phyloP scores from a whole-genome alignment of 2,113 vertebrate genomes.

The Leucopsar rothschildi region DNA sequence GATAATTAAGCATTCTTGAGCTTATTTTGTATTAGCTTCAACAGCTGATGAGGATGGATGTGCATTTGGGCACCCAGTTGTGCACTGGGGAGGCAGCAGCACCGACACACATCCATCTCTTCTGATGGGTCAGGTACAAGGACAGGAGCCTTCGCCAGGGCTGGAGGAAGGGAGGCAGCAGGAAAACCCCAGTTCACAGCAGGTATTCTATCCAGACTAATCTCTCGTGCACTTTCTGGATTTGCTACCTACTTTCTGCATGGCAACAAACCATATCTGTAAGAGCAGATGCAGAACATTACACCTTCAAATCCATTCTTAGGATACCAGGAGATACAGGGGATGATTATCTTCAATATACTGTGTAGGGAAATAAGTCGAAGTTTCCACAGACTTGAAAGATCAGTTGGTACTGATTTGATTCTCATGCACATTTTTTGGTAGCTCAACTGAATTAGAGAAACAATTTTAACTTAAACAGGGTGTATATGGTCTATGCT shows the following conservation, averaged over 20 bases:
- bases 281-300: neutral
- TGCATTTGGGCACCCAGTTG: neutral
- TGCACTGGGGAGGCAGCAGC: neutral
- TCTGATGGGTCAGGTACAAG: neutral
- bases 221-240: neutral
- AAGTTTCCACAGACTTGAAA: neutral
- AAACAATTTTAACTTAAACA: neutral
- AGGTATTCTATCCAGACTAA: neutral
- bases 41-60: neutral
- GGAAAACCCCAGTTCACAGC: neutral
- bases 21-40: neutral
- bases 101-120: neutral
- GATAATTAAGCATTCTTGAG: conserved; percentile 12
- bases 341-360: neutral
- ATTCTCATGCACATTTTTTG: neutral
- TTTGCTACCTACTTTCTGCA: neutral
- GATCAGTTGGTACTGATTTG: neutral
- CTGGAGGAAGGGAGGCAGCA: neutral
- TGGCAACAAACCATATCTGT: neutral
- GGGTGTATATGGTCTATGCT: neutral
- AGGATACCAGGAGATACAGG: neutral
- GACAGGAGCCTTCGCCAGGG: neutral
- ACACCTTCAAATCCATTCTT: neutral
- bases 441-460: neutral
- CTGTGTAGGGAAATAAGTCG: neutral